A percentile compares a stretch with the other conserved stretches of the same genome.
These are phyloP conservation scores for Thelaira solivaga DNA, from an alignment of 2,888 invertebrate genomes.

Conservation along the genomic window DNA sequence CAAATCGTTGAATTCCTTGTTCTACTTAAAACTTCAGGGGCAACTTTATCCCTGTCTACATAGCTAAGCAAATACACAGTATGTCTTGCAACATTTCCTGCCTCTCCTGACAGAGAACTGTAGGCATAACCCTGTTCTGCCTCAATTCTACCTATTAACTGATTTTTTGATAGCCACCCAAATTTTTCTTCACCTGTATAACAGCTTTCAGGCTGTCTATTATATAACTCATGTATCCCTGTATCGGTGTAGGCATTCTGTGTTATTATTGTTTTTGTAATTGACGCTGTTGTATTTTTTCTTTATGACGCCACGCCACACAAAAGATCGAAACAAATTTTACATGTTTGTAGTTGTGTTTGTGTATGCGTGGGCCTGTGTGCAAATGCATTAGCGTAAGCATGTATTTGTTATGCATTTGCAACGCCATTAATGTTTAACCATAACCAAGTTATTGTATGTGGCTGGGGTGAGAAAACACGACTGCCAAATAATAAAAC, in stretches of 20 bases:
- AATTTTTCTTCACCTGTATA: constrained; percentile 19
- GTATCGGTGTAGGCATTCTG: constrained; percentile 16
- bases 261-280: constrained; percentile 32
- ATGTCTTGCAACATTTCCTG: too few species aligned
- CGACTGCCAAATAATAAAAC: neutral
- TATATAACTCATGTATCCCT: constrained; percentile 5
- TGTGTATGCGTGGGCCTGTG: neutral
- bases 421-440: constrained; percentile 56
- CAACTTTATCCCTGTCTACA: too few species aligned
- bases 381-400: neutral
- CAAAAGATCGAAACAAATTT: constrained; percentile 48
- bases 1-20: too few species aligned
- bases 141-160: too few species aligned
- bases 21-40: too few species aligned
- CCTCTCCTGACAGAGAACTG: too few species aligned
- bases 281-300: constrained; percentile 31
- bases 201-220: neutral
- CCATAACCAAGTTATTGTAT: constrained; percentile 42
- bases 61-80: too few species aligned
- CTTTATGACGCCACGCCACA: constrained; percentile 33
- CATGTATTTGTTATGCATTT: constrained; percentile 40
- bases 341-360: neutral
- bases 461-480: constrained; percentile 1
- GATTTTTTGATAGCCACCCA: neutral
- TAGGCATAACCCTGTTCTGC: too few species aligned